Evolutionary conservation across 2,797 vertebrate species (phyloP), one percentile per base, ranked within the genome.

Genomic region (Gallinago solitaria): DNA sequence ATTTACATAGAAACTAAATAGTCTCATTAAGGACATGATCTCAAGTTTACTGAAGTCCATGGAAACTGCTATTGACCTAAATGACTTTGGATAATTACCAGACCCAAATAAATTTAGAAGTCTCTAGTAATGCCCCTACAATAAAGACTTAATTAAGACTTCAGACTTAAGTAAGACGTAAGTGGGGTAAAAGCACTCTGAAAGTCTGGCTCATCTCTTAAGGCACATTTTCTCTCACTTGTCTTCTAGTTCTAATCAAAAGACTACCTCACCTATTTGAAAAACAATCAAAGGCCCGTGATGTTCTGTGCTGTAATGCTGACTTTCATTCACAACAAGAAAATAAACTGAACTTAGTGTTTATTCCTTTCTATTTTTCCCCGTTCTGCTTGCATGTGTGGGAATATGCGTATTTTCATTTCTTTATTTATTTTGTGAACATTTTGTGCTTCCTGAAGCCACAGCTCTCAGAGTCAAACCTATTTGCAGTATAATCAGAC

Each of bases 321-420:
- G 43, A 59, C 47, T 95, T 95, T 73, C 23, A 87, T 74, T 89
- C 0, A 6, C 13, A 83, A 60, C 28, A 56, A 56, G 32, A 70
- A 89, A 93, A 93, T 77, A 93, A 79, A 87, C 20, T 33, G 21
- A 95, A 85, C 20, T 87, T 63, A 51, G 8, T 94, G 25, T 87
- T 96, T 90, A 63, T 80, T 12, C 28, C 12, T 77, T 83, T 79
- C 76, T 83, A 9, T 81, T 94, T 90, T 75, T 21, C 30, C 10
- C 16, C 37, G 5, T 82, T 94, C 77, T 88, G 69, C 71, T 83
- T 92, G 45, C 7, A 1, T 85, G 43, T 80, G 79, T 85, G 84
- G 48, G 53, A 92, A 74, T 56, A n/a, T n/a, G 35, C 56, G 63
- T 73, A 47, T 93, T 94, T 87, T 73, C 5, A 43, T 93, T 76